A percentile compares a stretch with the other conserved stretches of the same genome.
phyloP scores from a whole-genome alignment of 2,888 invertebrate species.

The Hetaerina titia region DNA sequence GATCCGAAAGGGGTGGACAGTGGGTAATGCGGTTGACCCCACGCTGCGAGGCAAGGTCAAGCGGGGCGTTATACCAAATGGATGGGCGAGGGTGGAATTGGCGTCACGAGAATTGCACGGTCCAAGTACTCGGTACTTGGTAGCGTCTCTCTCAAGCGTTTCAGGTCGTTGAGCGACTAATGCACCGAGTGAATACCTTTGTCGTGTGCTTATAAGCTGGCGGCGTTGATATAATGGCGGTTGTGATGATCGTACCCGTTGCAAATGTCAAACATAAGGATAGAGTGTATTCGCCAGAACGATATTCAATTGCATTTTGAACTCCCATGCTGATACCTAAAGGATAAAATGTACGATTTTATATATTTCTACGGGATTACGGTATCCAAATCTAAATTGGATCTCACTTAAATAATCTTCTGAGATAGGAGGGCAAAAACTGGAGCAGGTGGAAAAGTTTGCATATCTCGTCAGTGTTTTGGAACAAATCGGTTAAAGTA shows the following conservation, averaged over 20 bases:
- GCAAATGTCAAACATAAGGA: background rate
- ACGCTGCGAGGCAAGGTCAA: slow-evolving; percentile 27
- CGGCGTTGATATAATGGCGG: background rate
- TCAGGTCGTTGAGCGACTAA: background rate
- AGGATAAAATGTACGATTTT: no score
- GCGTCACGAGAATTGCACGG: background rate
- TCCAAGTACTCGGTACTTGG: no score
- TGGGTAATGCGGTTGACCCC: slow-evolving; percentile 31
- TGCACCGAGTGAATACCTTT: background rate
- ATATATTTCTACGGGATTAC: no score
- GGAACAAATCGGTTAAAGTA: no score
- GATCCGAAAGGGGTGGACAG: background rate
- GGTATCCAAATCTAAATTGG: no score
- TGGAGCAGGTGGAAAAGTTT: no score
- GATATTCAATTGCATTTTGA: no score
- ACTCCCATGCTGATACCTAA: no score
- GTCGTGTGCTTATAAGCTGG: background rate
- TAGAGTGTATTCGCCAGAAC: background rate
- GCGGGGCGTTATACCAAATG: slow-evolving; percentile 4
- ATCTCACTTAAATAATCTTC: no score
- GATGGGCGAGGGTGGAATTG: background rate
- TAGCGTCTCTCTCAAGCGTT: background rate
- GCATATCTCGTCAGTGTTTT: no score
- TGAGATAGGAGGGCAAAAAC: no score
- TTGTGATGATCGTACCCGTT: background rate